A percentile compares a stretch with the other conserved stretches of the same genome.
Conservation (phyloP, 2,888 invertebrate genomes). For the Villa cingulata region DNA sequence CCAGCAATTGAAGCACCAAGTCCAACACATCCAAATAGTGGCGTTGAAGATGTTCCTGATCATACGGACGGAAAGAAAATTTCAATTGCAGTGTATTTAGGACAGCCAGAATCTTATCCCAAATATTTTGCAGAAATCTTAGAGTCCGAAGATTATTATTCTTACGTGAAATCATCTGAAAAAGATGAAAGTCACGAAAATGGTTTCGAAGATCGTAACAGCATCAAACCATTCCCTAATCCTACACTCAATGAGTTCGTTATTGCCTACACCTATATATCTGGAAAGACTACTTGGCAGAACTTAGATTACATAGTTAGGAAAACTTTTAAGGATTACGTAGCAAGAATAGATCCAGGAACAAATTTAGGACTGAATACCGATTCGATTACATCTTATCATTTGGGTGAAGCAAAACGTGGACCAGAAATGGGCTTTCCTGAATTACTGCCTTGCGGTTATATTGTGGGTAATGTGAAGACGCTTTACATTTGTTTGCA, state of each 20-base stretch:
- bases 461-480: constrained; percentile 76
- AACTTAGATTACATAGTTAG: constrained; percentile 82
- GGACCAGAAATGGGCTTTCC: constrained; percentile 71
- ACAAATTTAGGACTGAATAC: constrained; percentile 70
- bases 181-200: constrained; percentile 13
- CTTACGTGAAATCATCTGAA: constrained; percentile 29
- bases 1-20: constrained; percentile 30
- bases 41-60: constrained; percentile 47
- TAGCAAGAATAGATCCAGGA: constrained; percentile 82
- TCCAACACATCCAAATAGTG: constrained; percentile 29
- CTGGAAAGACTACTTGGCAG: constrained; percentile 90
- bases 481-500: constrained; percentile 81
- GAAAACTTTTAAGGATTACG: constrained; percentile 88
- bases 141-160: constrained; percentile 50
- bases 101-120: constrained; percentile 63
- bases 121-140: constrained; percentile 54
- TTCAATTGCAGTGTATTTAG: constrained; percentile 75
- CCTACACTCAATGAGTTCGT: constrained; percentile 58
- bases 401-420: constrained; percentile 77
- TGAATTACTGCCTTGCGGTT: constrained; percentile 85
- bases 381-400: constrained; percentile 87
- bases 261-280: constrained; percentile 79
- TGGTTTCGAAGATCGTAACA: constrained; percentile 21
- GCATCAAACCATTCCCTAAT: constrained; percentile 43
- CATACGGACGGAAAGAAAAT: constrained; percentile 76